Evolutionary conservation across 2,888 invertebrate genomes (phyloP).

Genomic region (Ethmia dodecea): DNA sequence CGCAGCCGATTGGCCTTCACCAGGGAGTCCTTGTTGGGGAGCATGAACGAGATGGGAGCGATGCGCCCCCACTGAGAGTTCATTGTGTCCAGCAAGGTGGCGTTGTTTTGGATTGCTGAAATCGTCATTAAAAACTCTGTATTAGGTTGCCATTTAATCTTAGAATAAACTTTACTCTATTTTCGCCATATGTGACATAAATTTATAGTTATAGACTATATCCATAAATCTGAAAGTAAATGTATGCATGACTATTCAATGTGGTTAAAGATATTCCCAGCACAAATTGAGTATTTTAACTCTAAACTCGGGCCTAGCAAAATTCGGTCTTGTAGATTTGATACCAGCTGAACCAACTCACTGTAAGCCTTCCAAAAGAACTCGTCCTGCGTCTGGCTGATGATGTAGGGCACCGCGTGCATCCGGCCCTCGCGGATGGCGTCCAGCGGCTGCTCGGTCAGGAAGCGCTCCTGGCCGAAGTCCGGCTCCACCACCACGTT

Average conservation of each 20-base stretch:
- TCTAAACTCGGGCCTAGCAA: too few relatives aligned
- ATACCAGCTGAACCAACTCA: too few relatives aligned
- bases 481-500: constrained; percentile 81
- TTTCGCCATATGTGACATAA: too few relatives aligned
- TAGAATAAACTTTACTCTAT: too few relatives aligned
- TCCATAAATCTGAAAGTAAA: too few relatives aligned
- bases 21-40: constrained; percentile 71
- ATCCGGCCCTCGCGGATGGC: constrained; percentile 77
- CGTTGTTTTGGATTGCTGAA: constrained; percentile 75
- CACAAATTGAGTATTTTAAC: too few relatives aligned
- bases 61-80: constrained; percentile 78
- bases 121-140: too few relatives aligned
- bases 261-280: too few relatives aligned
- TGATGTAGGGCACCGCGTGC: constrained; percentile 80
- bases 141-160: too few relatives aligned
- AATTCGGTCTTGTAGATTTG: too few relatives aligned
- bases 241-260: too few relatives aligned
- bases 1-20: constrained; percentile 70
- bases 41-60: constrained; percentile 82
- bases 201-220: too few relatives aligned
- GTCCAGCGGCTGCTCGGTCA: constrained; percentile 78
- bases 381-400: constrained; percentile 82
- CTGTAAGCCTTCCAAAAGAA: constrained; percentile 80
- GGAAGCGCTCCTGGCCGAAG: constrained; percentile 81
- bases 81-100: constrained; percentile 67